phyloP scores from a whole-genome alignment of 1,140 invertebrate genomes.

The Brevipalpus yothersi region DNA sequence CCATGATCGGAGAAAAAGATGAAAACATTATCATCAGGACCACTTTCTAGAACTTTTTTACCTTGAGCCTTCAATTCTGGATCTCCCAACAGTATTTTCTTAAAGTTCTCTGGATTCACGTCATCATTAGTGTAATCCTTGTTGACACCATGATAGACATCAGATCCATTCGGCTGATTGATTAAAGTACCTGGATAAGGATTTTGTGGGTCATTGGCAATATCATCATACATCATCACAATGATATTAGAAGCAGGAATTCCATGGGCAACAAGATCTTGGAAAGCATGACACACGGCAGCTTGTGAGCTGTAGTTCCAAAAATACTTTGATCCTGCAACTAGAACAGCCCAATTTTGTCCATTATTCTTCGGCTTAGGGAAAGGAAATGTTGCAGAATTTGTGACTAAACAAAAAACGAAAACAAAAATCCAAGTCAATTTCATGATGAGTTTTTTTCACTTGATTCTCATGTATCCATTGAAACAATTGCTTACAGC shows the following conservation, averaged over 20 bases:
- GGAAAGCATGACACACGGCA: slow-evolving; percentile 35
- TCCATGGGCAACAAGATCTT: slow-evolving; percentile 29
- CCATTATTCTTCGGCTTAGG: no score
- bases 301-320: slow-evolving; percentile 37
- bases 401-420: no score
- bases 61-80: slow-evolving; percentile 9
- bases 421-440: no score
- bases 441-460: no score
- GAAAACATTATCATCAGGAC: slow-evolving; percentile 35
- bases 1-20: slow-evolving; percentile 41
- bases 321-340: slow-evolving; percentile 27
- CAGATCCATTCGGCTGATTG: slow-evolving; percentile 29
- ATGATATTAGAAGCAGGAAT: slow-evolving; percentile 32
- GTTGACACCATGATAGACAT: slow-evolving; percentile 31
- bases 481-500: no score
- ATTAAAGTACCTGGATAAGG: slow-evolving; percentile 31
- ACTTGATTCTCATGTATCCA: no score
- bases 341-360: no score
- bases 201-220: slow-evolving; percentile 29
- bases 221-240: slow-evolving; percentile 38
- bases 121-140: slow-evolving; percentile 29
- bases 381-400: no score
- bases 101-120: slow-evolving; percentile 25
- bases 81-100: slow-evolving; percentile 29
- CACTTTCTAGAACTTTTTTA: no score